Percentiles rank a stretch among this genome's conserved stretches.
Conservation (phyloP, 2,113 vertebrate genomes). For the Urocynchramus pylzowi region DNA sequence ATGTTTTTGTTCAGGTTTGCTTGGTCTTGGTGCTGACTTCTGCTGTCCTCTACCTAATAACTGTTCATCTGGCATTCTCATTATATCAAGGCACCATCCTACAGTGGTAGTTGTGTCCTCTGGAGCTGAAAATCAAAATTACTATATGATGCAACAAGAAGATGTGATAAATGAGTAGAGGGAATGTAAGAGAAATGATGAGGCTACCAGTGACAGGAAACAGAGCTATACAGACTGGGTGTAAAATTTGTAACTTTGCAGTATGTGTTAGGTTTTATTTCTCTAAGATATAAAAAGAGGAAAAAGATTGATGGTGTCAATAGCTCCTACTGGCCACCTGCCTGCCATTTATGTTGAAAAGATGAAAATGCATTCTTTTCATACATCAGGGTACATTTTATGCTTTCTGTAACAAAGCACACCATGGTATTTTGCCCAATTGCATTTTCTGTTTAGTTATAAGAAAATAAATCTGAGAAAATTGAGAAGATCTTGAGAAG, state of each 20-base stretch:
- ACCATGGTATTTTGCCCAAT: neutral
- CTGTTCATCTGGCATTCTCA: neutral
- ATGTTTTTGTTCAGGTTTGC: neutral
- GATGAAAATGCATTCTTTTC: neutral
- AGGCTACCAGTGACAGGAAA: neutral
- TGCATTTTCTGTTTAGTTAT: neutral
- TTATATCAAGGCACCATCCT: neutral
- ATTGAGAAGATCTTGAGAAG: neutral
- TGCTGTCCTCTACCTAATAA: neutral
- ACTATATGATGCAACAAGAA: neutral
- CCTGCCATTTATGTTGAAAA: neutral
- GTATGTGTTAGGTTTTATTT: neutral
- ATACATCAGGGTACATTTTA: neutral
- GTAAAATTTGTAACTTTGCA: neutral
- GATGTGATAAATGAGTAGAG: neutral
- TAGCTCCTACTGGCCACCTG: neutral
- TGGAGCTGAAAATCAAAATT: slow-evolving; percentile 13
- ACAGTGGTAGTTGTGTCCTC: neutral
- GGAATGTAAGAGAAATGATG: neutral
- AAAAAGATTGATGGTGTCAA: neutral
- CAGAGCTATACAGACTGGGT: neutral
- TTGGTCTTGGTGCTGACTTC: neutral
- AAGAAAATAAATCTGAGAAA: neutral
- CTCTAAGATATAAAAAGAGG: neutral
- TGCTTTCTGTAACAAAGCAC: neutral